A percentile compares a stretch with the other conserved stretches of the same genome.
Evolutionary conservation across 2,888 invertebrate species (phyloP).

Genomic region (Bugula neritina): DNA sequence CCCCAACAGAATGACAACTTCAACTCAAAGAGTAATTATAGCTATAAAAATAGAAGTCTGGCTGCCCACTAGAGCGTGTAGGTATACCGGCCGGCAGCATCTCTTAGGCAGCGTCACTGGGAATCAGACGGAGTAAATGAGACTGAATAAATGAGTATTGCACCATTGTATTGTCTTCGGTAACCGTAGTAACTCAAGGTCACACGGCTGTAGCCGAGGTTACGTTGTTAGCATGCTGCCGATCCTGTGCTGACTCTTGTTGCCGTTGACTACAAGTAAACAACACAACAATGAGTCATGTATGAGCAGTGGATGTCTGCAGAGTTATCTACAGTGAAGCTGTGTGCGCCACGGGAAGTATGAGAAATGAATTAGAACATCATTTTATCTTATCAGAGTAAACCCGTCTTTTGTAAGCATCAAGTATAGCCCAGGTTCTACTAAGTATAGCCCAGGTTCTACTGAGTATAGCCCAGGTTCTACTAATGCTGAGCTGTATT

Average conservation of each 20-base stretch:
- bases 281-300: too few relatives aligned
- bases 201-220: too few relatives aligned
- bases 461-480: too few relatives aligned
- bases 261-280: neutral
- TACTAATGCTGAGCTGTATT: too few relatives aligned
- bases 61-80: too few relatives aligned
- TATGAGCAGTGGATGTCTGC: too few relatives aligned
- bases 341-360: neutral
- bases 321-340: neutral
- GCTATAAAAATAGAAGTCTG: too few relatives aligned
- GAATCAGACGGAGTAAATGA: constrained; percentile 25
- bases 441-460: too few relatives aligned
- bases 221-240: neutral
- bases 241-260: neutral
- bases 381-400: neutral
- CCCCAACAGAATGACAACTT: too few relatives aligned
- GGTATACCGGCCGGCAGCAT: neutral
- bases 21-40: too few relatives aligned
- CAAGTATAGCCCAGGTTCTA: too few relatives aligned
- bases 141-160: constrained; percentile 4
- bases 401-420: neutral
- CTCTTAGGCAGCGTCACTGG: neutral
- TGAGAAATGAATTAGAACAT: neutral
- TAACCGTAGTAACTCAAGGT: too few relatives aligned
- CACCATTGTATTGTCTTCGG: neutral